Percentiles rank a stretch among this genome's conserved stretches.
These are phyloP conservation scores for Exephanes ischioxanthus DNA, from an alignment of 2,888 invertebrate genomes.

Conservation along the genomic window DNA sequence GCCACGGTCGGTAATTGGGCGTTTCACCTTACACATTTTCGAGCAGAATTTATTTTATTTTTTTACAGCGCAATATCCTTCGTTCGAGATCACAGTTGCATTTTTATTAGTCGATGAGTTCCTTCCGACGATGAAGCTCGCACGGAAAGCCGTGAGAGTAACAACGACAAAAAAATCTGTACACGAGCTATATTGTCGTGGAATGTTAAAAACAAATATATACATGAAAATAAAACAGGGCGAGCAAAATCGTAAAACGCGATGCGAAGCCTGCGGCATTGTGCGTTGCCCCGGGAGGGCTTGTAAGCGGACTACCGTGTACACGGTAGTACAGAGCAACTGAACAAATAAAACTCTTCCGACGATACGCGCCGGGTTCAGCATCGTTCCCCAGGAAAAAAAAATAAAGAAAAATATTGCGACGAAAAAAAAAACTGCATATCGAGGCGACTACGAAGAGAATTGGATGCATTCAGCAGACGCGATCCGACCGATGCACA, in stretches of 20 bases:
- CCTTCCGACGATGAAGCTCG: slow-evolving; percentile 7
- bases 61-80: background rate
- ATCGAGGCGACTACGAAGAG: slow-evolving; percentile 21
- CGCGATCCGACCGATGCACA: slow-evolving; percentile 37
- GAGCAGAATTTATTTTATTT: background rate
- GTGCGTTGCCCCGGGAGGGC: background rate
- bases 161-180: background rate
- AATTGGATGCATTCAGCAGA: slow-evolving; percentile 15
- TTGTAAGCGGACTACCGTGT: slow-evolving; percentile 14
- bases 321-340: slow-evolving; percentile 2
- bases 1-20: too few relatives aligned
- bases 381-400: slow-evolving; percentile 37
- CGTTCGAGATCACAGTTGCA: slow-evolving; percentile 43
- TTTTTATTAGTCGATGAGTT: slow-evolving; percentile 51
- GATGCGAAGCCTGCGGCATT: background rate
- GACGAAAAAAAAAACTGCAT: slow-evolving; percentile 29
- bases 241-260: slow-evolving; percentile 8
- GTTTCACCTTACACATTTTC: too few relatives aligned
- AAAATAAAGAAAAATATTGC: slow-evolving; percentile 15
- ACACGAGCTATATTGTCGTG: slow-evolving; percentile 27
- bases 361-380: slow-evolving; percentile 34
- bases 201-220: slow-evolving; percentile 25
- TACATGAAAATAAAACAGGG: background rate
- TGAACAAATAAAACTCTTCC: slow-evolving; percentile 28
- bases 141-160: background rate